Evolutionary conservation across 2,797 vertebrate genomes (phyloP), one percentile per base, ranked within the genome.

Genomic region (Sarcoramphus papa): DNA sequence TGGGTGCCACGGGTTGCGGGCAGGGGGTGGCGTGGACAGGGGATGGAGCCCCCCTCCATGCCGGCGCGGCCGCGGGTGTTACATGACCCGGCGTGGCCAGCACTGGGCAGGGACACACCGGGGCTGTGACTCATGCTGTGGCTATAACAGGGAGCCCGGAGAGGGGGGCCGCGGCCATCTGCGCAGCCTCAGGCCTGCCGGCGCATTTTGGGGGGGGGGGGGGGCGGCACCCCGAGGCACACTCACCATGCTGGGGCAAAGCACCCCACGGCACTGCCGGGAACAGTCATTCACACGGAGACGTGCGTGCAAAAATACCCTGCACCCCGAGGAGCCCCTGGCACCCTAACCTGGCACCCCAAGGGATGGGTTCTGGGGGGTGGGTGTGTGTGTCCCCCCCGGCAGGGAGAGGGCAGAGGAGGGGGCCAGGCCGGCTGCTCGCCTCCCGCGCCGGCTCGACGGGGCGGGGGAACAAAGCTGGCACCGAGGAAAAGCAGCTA

Each of bases 401-500:
- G 12, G 59, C 57, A 12, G 67, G 84, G 35, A 79, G 30, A 43
- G 88, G 91, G 83, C 88, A 77, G 92, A 41, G 92, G 72, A 81
- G 80, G 85, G 86, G 84, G 81, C 90, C 84, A 53, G 82, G 78
- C 48, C 7, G 83, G 82, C 92, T 75, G 85, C 81, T 91, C 33
- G 76, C 69, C 84, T 84, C 78, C 92, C 24, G 75, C 88, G 78
- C 92, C 35, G 72, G 59, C 74, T 97, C 88, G 53, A 87, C 68
- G 94, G 93, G 97, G 98, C 96, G 97, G 97, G 96, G 98, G 98
- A 98, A 97, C 96, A 98, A 98, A 98, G 98, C 98, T 98, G 98
- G 98, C 98, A 98, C 97, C 96, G 95, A 98, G 97, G 97, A 90
- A 92, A 97, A 37, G 98, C 96, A 87, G 98, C 98, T 98, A 98